Evolutionary conservation across 2,113 vertebrate genomes (phyloP).

Genomic region (Cyanoramphus novaezelandiae): DNA sequence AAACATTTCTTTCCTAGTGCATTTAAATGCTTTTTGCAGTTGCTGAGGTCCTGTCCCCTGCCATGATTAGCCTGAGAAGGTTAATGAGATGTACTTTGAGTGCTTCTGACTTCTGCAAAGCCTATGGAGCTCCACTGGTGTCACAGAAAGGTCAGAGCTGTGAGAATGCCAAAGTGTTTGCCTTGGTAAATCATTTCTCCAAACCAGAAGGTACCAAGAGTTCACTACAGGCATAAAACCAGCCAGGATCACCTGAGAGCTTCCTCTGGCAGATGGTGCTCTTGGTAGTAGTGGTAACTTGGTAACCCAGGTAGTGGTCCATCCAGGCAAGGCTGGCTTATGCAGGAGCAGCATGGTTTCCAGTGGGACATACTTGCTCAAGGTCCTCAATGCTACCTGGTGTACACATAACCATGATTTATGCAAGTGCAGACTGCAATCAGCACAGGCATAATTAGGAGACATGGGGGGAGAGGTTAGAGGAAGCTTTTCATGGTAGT

Average conservation of each 20-base stretch:
- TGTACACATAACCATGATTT: not conserved
- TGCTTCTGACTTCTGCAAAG: conserved; percentile 24
- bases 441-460: not conserved
- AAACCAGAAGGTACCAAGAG: not conserved
- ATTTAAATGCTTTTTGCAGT: conserved; percentile 55
- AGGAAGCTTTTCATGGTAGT: not conserved
- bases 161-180: not conserved
- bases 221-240: not conserved
- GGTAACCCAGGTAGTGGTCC: not conserved
- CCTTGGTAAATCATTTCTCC: conserved; percentile 10
- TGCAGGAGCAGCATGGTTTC: not conserved
- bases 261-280: not conserved
- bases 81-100: conserved; percentile 66
- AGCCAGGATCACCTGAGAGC: not conserved
- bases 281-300: not conserved
- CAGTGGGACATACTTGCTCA: not conserved
- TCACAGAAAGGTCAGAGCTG: conserved; percentile 23
- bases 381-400: not conserved
- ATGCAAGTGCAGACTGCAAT: not conserved
- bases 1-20: conserved; percentile 36
- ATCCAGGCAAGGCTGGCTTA: not conserved
- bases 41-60: conserved; percentile 47
- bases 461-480: not conserved
- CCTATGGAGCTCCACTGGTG: not conserved
- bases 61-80: conserved; percentile 66